Evolutionary conservation across 2,888 invertebrate genomes (phyloP).

Genomic region (Netelia melanura): DNA sequence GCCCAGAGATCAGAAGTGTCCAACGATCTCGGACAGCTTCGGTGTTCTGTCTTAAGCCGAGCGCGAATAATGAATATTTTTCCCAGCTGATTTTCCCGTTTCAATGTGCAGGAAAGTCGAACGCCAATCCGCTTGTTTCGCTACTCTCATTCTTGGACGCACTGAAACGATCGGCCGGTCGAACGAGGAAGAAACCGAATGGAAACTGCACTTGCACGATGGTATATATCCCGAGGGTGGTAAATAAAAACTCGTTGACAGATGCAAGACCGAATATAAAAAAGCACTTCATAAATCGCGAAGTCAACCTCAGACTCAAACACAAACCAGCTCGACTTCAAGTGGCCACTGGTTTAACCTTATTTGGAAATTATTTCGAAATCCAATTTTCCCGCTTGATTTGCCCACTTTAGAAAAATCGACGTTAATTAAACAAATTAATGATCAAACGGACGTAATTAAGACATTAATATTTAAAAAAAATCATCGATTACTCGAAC

Average conservation of each 20-base stretch:
- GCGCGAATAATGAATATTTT: conserved; percentile 41
- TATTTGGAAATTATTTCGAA: too few relatives aligned
- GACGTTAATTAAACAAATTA: too few relatives aligned
- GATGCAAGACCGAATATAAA: neutral
- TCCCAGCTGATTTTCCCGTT: conserved; percentile 53
- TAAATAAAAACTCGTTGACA: conserved; percentile 20
- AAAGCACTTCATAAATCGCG: too few relatives aligned
- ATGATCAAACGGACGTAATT: too few relatives aligned
- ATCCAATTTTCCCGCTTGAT: too few relatives aligned
- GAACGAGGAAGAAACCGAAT: neutral
- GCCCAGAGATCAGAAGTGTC: conserved; percentile 32
- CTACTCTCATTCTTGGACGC: conserved; percentile 35
- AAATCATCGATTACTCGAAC: too few relatives aligned
- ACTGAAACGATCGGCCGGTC: conserved; percentile 16
- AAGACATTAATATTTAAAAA: too few relatives aligned
- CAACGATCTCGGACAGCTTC: conserved; percentile 1
- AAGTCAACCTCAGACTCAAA: too few relatives aligned
- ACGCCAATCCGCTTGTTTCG: neutral
- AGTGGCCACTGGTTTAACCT: too few relatives aligned
- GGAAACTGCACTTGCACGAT: neutral
- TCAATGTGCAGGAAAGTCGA: conserved; percentile 56
- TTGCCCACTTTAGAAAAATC: too few relatives aligned
- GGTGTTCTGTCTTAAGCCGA: conserved; percentile 31
- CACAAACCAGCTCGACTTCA: too few relatives aligned
- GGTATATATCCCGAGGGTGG: conserved; percentile 1